phyloP scores from a whole-genome alignment of 2,113 vertebrate species.

The Macaca nemestrina region DNA sequence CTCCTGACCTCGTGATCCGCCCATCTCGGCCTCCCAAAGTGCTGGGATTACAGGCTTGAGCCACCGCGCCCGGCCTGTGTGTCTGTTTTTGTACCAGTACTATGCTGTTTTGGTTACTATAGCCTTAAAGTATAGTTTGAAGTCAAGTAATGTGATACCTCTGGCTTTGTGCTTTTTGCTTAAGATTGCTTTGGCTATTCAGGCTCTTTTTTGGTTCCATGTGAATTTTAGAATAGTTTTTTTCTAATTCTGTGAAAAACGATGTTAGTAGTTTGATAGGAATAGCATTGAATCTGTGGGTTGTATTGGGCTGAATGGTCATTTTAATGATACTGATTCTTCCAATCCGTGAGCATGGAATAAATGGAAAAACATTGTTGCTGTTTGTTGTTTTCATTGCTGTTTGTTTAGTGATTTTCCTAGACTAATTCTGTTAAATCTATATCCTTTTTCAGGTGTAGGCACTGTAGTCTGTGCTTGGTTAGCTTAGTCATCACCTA shows the following conservation, averaged over 20 bases:
- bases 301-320: neutral
- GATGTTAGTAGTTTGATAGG: neutral
- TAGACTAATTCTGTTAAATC: neutral
- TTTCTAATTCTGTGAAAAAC: neutral
- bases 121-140: neutral
- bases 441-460: neutral
- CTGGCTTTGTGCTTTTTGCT: neutral
- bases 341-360: neutral
- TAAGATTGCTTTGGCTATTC: neutral
- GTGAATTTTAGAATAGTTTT: neutral
- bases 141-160: neutral
- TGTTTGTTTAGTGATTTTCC: neutral
- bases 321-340: neutral
- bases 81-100: neutral
- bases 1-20: too few relatives aligned
- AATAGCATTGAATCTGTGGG: neutral
- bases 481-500: neutral
- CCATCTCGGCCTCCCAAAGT: too few relatives aligned
- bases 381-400: neutral
- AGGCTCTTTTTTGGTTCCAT: neutral
- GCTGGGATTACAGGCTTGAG: too few relatives aligned
- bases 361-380: neutral
- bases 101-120: neutral
- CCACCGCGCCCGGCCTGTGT: neutral
- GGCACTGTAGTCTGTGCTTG: neutral